phyloP scores from a whole-genome alignment of 2,113 vertebrate species.

The Carollia perspicillata region DNA sequence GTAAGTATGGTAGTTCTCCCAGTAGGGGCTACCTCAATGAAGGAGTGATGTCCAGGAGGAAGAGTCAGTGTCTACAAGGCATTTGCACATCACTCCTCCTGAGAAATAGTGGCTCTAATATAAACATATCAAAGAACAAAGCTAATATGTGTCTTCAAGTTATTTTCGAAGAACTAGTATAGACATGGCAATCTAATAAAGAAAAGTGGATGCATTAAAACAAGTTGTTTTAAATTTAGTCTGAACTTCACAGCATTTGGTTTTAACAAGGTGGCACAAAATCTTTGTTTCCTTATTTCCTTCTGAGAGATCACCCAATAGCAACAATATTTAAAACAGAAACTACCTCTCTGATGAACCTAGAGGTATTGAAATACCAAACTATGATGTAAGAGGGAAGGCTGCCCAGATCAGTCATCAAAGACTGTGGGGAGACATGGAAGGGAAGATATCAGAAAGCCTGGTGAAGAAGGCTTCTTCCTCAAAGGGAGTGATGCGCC shows the following conservation, averaged over 20 bases:
- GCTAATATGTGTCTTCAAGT: not conserved
- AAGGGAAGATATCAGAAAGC: not conserved
- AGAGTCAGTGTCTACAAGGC: not conserved
- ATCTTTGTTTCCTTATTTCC: not conserved
- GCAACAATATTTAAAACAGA: not conserved
- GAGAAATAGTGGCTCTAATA: not conserved
- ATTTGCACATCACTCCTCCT: not conserved
- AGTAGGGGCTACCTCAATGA: accelerated
- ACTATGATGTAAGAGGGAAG: not conserved
- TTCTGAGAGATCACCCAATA: not conserved
- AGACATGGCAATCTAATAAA: not conserved
- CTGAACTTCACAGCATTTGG: not conserved
- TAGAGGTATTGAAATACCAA: not conserved
- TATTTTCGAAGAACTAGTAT: not conserved
- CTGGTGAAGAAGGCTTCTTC: not conserved
- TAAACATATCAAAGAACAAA: not conserved
- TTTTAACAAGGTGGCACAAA: not conserved
- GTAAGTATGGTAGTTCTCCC: not conserved
- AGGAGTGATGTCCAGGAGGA: not conserved
- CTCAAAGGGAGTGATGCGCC: not conserved
- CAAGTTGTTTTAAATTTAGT: too few species aligned
- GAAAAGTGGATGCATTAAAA: not conserved
- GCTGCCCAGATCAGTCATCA: not conserved
- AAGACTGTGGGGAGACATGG: not conserved
- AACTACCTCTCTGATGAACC: not conserved